phyloP scores from a whole-genome alignment of 64 coral and sea anemone species.

The Pocillopora verrucosa region DNA sequence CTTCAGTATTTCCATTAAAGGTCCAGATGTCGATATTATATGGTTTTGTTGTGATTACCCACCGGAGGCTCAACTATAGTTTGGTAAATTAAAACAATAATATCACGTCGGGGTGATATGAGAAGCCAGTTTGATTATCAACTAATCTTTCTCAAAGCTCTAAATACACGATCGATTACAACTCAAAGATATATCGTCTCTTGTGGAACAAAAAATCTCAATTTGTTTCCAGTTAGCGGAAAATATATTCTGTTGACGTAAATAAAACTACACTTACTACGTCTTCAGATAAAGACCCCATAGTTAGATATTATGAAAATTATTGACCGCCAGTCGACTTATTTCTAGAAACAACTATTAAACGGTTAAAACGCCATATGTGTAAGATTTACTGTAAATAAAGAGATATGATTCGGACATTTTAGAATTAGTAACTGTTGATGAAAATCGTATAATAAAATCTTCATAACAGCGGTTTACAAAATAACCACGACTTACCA shows the following conservation, averaged over 20 bases:
- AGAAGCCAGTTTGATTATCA: not conserved
- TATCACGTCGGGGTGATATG: not conserved
- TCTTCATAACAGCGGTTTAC: not conserved
- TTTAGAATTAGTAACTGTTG: not conserved
- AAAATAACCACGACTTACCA: slow-evolving; percentile 12
- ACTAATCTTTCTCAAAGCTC: not conserved
- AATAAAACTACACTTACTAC: too few species aligned
- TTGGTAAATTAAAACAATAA: not conserved
- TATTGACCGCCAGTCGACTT: not conserved
- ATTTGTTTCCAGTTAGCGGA: too few species aligned
- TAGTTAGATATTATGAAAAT: not conserved
- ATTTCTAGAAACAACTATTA: not conserved
- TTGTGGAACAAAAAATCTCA: not conserved
- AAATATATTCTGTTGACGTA: not conserved
- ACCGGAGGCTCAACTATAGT: not conserved
- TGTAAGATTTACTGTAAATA: not conserved
- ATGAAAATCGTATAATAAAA: not conserved
- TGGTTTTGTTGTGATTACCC: not conserved
- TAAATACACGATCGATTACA: not conserved
- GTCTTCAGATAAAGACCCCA: not conserved
- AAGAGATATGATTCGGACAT: not conserved
- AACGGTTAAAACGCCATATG: not conserved
- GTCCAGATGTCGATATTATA: too few species aligned
- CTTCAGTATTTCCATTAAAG: too few species aligned
- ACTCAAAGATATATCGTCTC: not conserved